Conservation (phyloP, 37 sponge, comb jelly and placozoan species). For the Halisarca cf. caerulea region DNA sequence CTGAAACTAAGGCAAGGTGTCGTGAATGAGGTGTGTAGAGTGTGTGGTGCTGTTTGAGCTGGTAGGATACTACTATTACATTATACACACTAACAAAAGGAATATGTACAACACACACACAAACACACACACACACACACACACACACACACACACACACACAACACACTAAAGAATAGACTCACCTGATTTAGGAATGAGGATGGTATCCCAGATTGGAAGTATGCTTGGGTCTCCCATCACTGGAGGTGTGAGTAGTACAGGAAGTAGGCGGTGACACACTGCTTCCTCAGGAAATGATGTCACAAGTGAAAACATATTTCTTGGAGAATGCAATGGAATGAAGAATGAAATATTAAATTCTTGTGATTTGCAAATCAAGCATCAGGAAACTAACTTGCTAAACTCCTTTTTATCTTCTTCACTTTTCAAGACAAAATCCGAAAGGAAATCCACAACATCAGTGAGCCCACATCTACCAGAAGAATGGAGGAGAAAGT, state of each 20-base stretch:
- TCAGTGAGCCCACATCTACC: not conserved
- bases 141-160: too few relatives aligned
- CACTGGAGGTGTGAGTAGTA: not conserved
- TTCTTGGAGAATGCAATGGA: too few relatives aligned
- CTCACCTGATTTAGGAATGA: not conserved
- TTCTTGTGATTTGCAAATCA: too few relatives aligned
- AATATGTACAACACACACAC: too few relatives aligned
- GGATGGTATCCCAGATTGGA: slow-evolving; percentile 8
- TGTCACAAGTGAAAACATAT: not conserved
- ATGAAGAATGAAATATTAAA: too few relatives aligned
- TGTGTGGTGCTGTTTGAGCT: too few relatives aligned
- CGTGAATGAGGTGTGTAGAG: too few relatives aligned
- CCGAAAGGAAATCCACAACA: slow-evolving; percentile 56
- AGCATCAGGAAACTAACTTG: not conserved
- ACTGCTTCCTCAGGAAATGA: slow-evolving; percentile 26
- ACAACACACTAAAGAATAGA: too few relatives aligned
- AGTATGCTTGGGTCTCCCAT: not conserved
- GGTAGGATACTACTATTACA: too few relatives aligned
- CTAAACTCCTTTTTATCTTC: slow-evolving; percentile 56
- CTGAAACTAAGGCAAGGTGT: too few relatives aligned
- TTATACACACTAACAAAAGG: too few relatives aligned
- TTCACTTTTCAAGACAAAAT: slow-evolving; percentile 45
- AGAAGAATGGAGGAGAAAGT: not conserved
- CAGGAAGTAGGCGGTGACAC: slow-evolving; percentile 20
- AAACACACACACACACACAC: too few relatives aligned